Percentiles rank a stretch among this genome's conserved stretches.
Conservation (phyloP, 92 coral and sea anemone genomes). For the Porites lobata region DNA sequence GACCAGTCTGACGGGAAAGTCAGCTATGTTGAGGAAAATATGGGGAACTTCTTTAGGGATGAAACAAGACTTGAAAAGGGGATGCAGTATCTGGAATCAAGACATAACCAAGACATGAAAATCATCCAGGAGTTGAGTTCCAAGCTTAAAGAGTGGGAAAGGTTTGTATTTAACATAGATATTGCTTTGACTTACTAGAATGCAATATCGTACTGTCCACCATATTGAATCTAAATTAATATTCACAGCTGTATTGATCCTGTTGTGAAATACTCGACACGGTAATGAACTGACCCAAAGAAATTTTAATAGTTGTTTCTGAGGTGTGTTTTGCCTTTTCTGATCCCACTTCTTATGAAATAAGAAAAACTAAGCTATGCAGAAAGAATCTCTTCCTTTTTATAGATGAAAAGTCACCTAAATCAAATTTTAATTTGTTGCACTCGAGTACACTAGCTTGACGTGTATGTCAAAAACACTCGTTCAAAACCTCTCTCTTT, state of each 20-base stretch:
- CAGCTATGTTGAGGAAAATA: too few relatives aligned
- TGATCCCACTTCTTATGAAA: too few relatives aligned
- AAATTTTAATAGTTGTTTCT: too few relatives aligned
- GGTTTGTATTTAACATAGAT: constrained; percentile 60
- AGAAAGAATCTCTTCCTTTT: not conserved
- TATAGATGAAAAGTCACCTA: not conserved
- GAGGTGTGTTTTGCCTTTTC: not conserved
- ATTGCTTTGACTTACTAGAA: not conserved
- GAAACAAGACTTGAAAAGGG: constrained; percentile 54
- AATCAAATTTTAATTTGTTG: constrained; percentile 4
- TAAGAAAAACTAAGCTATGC: too few relatives aligned
- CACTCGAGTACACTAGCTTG: not conserved
- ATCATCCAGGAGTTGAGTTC: constrained; percentile 61
- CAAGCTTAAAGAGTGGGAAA: constrained; percentile 79
- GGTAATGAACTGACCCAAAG: too few relatives aligned
- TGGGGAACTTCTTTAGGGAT: not conserved
- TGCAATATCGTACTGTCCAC: constrained; percentile 1
- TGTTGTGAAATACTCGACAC: not conserved
- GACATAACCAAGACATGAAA: constrained; percentile 58
- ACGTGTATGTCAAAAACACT: not conserved
- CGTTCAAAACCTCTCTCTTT: not conserved
- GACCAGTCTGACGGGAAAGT: not conserved
- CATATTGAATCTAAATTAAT: not conserved
- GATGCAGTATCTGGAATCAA: constrained; percentile 42
- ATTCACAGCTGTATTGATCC: constrained; percentile 14